Base-by-base conservation (phyloP, 2,113 vertebrate species). In the Centropus bengalensis region DNA sequence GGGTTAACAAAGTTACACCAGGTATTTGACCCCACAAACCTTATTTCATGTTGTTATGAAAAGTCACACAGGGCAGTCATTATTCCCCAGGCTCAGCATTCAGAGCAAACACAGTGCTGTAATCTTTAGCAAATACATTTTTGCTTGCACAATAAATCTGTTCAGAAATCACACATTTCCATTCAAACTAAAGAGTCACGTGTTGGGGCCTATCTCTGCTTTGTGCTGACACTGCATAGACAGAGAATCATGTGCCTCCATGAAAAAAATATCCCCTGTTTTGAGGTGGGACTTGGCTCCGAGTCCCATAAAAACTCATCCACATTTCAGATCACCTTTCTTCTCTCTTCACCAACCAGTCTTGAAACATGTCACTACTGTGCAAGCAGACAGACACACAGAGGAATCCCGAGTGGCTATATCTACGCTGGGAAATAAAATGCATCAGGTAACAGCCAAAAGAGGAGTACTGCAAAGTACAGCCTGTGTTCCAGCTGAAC, bases 101-200 rank as follows among this genome's bases (percentile, higher is more conserved):
- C 84, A 78, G 64, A 86, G 62, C 73, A 94, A 91, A 93, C 92
- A 93, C 7, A 0, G 14, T 49, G 82, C 79, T 62, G 20, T 88
- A 89, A 88, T 92, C 96, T 90, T 95, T 51, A 93, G 90, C 91
- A 96, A 96, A 96, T 84, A 90, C 70, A 74, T 82, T 96, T 94
- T 86, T 94, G 67, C 83, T 86, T 94, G 88, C 92, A 92, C 77
- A 90, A 88, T 91, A 96, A 96, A 87, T 88, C 89, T 93, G 81
- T 94, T 96, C 86, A 86, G 91, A 96, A 95, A 86, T 89, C 73
- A 84, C 89, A 80, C 44, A 79, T 91, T 83, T 96, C 93, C 87
- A 84, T 92, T 94, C 80, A 94, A 92, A 94, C 59, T 77, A 55
- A 90, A 87, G 44, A 17, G 80, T 89, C 94, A 96, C 47, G 85